phyloP scores from a whole-genome alignment of 1,140 invertebrate genomes.

The Radopholus similis region DNA sequence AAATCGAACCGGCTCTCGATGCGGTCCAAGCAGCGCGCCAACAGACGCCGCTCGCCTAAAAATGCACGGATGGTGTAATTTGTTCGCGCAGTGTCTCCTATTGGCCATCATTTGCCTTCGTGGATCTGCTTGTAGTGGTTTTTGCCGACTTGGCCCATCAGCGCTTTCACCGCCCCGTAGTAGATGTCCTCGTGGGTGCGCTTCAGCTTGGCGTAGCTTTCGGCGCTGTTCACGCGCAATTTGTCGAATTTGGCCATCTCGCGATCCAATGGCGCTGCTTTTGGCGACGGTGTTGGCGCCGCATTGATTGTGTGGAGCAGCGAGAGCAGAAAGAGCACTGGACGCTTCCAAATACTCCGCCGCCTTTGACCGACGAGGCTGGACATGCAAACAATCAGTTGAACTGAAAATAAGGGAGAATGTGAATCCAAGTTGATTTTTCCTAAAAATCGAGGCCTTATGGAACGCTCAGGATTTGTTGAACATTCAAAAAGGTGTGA shows the following conservation, averaged over 20 bases:
- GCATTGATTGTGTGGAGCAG: too few species aligned
- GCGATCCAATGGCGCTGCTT: background rate
- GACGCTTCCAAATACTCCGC: too few species aligned
- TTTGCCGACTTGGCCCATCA: conserved; percentile 33
- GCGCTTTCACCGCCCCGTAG: conserved; percentile 27
- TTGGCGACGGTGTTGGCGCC: too few species aligned
- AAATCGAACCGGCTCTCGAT: conserved; percentile 23
- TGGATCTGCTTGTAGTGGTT: conserved; percentile 25
- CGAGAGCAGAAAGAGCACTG: too few species aligned
- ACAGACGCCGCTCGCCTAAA: conserved; percentile 3
- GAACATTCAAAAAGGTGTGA: too few species aligned
- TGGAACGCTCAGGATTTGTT: too few species aligned
- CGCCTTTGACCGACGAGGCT: too few species aligned
- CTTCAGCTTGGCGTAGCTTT: conserved; percentile 19
- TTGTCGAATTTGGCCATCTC: conserved; percentile 24
- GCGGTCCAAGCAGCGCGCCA: conserved; percentile 21
- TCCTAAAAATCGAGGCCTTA: too few species aligned
- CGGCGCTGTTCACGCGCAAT: conserved; percentile 6
- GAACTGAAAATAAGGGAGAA: too few species aligned
- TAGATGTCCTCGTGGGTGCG: conserved; percentile 23
- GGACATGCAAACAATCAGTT: too few species aligned
- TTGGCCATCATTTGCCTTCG: background rate
- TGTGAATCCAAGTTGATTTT: too few species aligned
- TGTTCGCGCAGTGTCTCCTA: background rate
- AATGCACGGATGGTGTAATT: background rate